Evolutionary conservation across 2,888 invertebrate species (phyloP), one percentile per base, ranked within the genome.

Genomic region (Thereva nobilitata): DNA sequence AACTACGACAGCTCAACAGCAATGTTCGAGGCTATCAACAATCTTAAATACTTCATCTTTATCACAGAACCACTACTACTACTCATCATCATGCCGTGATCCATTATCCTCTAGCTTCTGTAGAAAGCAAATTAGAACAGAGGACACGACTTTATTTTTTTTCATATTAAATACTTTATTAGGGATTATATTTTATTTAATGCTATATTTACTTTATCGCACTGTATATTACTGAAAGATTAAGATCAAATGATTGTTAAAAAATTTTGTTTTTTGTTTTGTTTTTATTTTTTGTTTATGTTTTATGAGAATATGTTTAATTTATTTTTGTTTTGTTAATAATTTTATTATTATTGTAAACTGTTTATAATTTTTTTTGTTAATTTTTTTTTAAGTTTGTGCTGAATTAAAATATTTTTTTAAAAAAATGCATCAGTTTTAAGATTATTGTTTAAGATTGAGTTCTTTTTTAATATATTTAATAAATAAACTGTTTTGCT

Each of bases 131-230:
- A n/a, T 57, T 12, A n/a, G 44, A 53, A 44, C 37, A 8, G 37
- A 59, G 47, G 57, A 59, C 34, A 10, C 42, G 38, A 61, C 50
- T 23, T 40, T 34, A n/a, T 34, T 38, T 10, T 42, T 53, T 41
- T 63, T 56, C 64, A 49, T 73, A 45, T 23, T 73, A 49, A 71
- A 73, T 57, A 71, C 72, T 68, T 70, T 70, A 68, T 47, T 70
- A 53, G 73, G 73, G 64, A 68, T 73, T 45, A 50, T 70, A 50
- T 72, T 73, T 67, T 73, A 72, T 66, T 66, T 70, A 67, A 65
- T 72, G 44, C 45, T 72, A 67, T 72, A 69, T 68, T 69, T 69
- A 71, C 72, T 79, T 3, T 64, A 64, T 44, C 54, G 45, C 12
- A 38, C 35, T 38, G 23, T 64, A 37, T 52, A 4, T 34, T 57